Base-by-base conservation (phyloP, 2,888 invertebrate genomes). In the Ophion costatus region DNA sequence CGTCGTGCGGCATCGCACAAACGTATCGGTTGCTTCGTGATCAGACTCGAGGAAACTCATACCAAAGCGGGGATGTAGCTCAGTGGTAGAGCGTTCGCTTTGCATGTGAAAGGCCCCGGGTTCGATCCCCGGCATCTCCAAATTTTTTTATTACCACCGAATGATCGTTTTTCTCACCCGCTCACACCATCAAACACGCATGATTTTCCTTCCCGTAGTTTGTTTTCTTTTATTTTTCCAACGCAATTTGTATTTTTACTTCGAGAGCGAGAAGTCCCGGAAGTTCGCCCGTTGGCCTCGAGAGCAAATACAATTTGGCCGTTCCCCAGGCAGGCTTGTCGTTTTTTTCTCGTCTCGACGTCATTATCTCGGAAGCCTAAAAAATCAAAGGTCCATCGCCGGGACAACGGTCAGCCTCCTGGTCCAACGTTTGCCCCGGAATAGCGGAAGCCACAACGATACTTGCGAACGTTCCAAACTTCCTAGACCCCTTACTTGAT, bases 61-160 rank as follows among this genome's bases (percentile, higher is more conserved):
- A 73, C 61, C 51, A 24, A 67, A 42, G 61, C 67, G 80, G 96
- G 96, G 98, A 97, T 98, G 97, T 98, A 98, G 98, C 98, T 98
- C 98, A 98, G 97, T 98, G 98, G 98, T 98, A 98, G 98, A 98
- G 98, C 98, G 98, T 97, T 98, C 98, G 98, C 98, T 98, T 98
- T 98, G 98, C 98, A 98, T 98, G 98, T 97, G 98, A 98, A 98
- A 98, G 98, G 98, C 97, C 98, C 98, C 97, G 98, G 98, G 98
- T 98, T 98, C 98, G 97, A 98, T 97, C 97, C 98, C 98, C 98
- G 97, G 97, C 97, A 97, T 97, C 97, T 96, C 97, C 97, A 69
- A 69, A 14, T 70, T 70, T 70, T 70, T 56, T 70, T 29, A 29
- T 70, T n/a, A 3, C 38, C 45, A 5, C 20, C 20, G 7, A 20